Percentiles rank a stretch among this genome's conserved stretches.
phyloP scores from a whole-genome alignment of 2,797 vertebrate species.

The Naso thynnoides region DNA sequence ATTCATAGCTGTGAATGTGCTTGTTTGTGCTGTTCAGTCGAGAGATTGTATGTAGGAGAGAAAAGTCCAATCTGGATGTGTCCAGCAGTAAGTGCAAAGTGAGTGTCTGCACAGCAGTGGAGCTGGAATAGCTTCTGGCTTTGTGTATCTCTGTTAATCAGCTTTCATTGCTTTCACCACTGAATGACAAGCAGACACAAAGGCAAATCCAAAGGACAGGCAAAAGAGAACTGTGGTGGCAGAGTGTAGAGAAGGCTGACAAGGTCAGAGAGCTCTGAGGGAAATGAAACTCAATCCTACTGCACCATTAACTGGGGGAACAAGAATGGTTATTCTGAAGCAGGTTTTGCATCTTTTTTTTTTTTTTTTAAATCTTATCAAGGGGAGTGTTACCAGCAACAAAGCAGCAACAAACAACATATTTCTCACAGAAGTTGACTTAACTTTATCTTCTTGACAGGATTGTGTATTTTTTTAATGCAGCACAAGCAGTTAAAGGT shows the following conservation, averaged over 20 bases:
- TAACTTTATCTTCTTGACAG: background rate
- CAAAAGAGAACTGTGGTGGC: slow-evolving; percentile 70
- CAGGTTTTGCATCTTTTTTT: slow-evolving; percentile 50
- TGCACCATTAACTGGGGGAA: slow-evolving; percentile 77
- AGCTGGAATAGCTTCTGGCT: slow-evolving; percentile 80
- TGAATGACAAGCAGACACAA: slow-evolving; percentile 93
- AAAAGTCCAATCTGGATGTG: slow-evolving; percentile 66
- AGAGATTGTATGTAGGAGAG: slow-evolving; percentile 50
- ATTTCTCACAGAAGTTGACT: slow-evolving; percentile 8
- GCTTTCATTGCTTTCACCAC: slow-evolving; percentile 82
- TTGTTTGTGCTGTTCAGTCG: slow-evolving; percentile 46
- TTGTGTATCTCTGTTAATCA: slow-evolving; percentile 86
- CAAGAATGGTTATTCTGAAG: slow-evolving; percentile 63
- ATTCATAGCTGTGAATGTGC: slow-evolving; percentile 26
- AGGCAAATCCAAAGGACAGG: slow-evolving; percentile 82
- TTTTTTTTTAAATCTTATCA: slow-evolving; percentile 2
- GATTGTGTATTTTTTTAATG: slow-evolving; percentile 3
- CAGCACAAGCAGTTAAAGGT: slow-evolving; percentile 29
- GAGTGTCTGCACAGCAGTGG: slow-evolving; percentile 67
- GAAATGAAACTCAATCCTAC: slow-evolving; percentile 83
- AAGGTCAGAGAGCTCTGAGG: slow-evolving; percentile 86
- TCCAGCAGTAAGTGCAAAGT: slow-evolving; percentile 62
- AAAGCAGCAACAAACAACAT: slow-evolving; percentile 20
- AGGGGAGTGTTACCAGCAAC: background rate
- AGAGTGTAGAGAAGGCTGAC: slow-evolving; percentile 76